Conservation (phyloP, 2,797 vertebrate species). For the Clarias fuscus region DNA sequence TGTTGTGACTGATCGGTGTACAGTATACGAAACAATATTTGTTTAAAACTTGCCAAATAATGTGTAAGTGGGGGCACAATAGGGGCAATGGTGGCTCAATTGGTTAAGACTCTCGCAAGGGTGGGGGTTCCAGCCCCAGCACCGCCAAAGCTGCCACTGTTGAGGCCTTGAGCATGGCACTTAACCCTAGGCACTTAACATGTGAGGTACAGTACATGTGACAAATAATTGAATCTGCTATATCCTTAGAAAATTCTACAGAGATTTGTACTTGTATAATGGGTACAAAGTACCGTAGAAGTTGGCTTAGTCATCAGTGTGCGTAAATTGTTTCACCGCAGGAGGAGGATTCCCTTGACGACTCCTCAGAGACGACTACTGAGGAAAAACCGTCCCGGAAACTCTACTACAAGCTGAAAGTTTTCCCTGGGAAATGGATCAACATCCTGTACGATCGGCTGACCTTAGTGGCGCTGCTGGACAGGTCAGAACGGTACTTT, state of each 20-base stretch:
- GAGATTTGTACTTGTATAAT: background rate
- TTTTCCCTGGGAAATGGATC: slow-evolving; percentile 94
- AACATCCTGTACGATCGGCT: slow-evolving; percentile 92
- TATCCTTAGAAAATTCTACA: background rate
- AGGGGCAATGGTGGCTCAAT: background rate
- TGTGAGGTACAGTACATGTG: too few species aligned
- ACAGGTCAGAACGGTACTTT: slow-evolving; percentile 75
- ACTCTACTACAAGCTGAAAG: slow-evolving; percentile 89
- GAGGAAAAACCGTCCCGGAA: slow-evolving; percentile 84
- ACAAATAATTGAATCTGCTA: background rate
- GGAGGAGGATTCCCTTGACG: slow-evolving; percentile 83
- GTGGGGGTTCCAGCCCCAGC: background rate
- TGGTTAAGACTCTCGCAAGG: background rate
- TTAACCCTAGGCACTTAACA: background rate
- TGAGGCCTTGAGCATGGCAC: background rate
- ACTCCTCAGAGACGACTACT: slow-evolving; percentile 84
- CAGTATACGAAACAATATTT: too few species aligned
- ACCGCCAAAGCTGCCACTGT: background rate
- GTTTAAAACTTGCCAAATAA: background rate
- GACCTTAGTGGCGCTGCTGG: slow-evolving; percentile 85
- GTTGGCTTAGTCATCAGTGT: background rate
- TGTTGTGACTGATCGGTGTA: too few species aligned
- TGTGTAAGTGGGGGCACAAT: background rate
- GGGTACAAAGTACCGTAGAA: background rate
- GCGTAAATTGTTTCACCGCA: slow-evolving; percentile 46